These are phyloP conservation scores for Miniopterus natalensis DNA, from an alignment of 2,113 vertebrate species.

Conservation along the genomic window DNA sequence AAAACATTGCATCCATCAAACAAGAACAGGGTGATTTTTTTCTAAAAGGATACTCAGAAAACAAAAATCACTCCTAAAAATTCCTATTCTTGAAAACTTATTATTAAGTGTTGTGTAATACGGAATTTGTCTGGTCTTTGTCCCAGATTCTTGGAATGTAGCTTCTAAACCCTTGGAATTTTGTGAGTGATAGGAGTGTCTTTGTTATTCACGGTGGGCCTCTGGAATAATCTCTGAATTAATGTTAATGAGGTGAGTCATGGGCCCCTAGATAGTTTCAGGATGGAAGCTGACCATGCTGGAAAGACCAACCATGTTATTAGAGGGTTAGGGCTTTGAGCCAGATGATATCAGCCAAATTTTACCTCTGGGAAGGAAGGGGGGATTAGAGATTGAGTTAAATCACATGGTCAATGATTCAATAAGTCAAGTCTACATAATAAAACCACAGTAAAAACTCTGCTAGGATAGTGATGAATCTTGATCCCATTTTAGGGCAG, in stretches of 20 bases:
- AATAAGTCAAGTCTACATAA: neutral
- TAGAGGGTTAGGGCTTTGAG: constrained; percentile 24
- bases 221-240: neutral
- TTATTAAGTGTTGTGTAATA: constrained; percentile 23
- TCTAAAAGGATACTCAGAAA: neutral
- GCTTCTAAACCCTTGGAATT: constrained; percentile 37
- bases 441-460: constrained; percentile 36
- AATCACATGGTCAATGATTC: constrained; percentile 24
- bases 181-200: constrained; percentile 11
- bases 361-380: neutral
- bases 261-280: neutral
- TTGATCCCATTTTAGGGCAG: neutral
- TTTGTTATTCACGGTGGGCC: constrained; percentile 17
- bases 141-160: neutral
- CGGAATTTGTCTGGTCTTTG: constrained; percentile 44
- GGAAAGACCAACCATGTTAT: constrained; percentile 7
- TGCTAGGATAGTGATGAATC: neutral
- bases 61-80: constrained; percentile 43
- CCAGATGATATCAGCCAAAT: neutral
- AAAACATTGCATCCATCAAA: constrained; percentile 34
- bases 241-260: constrained; percentile 40
- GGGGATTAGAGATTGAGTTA: neutral
- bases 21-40: neutral
- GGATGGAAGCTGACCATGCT: neutral
- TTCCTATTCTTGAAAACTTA: constrained; percentile 24